Percentiles rank a stretch among this genome's conserved stretches.
Evolutionary conservation across 2,888 invertebrate species (phyloP).

Genomic region (Drosophila leonis): DNA sequence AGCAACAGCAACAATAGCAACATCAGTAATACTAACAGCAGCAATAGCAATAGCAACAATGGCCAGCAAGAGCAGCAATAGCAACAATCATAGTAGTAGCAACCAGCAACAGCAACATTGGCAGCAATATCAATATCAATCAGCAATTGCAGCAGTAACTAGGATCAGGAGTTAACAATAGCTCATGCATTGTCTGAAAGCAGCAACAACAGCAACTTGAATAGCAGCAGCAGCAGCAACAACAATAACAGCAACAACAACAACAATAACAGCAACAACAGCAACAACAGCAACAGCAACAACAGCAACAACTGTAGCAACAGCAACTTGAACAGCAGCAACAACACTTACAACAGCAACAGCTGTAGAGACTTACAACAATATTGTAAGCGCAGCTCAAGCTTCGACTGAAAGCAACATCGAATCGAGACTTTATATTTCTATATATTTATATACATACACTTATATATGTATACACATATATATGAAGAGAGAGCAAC

Average conservation of each 20-base stretch:
- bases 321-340: background rate
- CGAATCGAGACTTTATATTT: conserved; percentile 5
- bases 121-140: background rate
- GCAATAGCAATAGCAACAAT: background rate
- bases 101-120: background rate
- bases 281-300: background rate
- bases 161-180: background rate
- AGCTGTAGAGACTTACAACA: conserved; percentile 6
- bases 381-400: conserved; percentile 7
- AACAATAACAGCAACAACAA: background rate
- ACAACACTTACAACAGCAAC: conserved; percentile 1
- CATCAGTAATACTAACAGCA: background rate
- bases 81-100: background rate
- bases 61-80: background rate
- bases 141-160: conserved; percentile 4
- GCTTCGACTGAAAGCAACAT: background rate
- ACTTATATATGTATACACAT: background rate
- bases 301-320: background rate
- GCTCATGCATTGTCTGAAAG: background rate
- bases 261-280: background rate
- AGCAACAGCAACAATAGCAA: background rate
- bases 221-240: background rate
- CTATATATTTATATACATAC: background rate
- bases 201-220: background rate
- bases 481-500: conserved; percentile 6